Evolutionary conservation across 2,888 invertebrate species (phyloP), one percentile per base, ranked within the genome.

Genomic region (Cephus spinipes): DNA sequence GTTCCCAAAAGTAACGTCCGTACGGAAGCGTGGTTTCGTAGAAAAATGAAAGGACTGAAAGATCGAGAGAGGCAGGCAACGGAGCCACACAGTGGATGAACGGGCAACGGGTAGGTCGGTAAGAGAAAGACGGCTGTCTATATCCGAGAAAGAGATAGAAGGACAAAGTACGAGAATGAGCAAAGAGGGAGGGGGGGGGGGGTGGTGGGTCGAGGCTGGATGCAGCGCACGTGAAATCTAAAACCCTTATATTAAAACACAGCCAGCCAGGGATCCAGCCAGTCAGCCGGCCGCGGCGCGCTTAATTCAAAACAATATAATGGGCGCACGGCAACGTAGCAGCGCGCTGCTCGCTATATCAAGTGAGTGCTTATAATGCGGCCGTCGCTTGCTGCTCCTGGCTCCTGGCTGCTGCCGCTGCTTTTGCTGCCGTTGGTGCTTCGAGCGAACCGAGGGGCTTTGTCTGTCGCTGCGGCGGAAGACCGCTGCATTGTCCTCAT

Each of bases 251-350:
- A 87, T 89, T 89, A 88, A 87, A 89, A 89, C 86, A 82, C 83
- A 84, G 85, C 81, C 85, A 85, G 81, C 40, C 40, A 15, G 40
- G 15, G 40, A 40, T 40, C 15, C 40, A 40, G 40, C 40, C 40
- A 40, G 40, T 12, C 84, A 84, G 83, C 83, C 84, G 85, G 81
- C 81, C 83, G 79, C 83, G 82, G 80, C 81, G 83, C 84, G 85
- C 85, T 88, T 87, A 87, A 88, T 89, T 87, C 87, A 88, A 88
- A 89, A 89, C 88, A 87, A 89, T 89, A 89, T 87, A 89, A 89
- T 89, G 84, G 86, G 82, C 85, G 82, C 85, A 84, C 84, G 81
- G 84, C 86, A 84, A 85, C 85, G 81, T 84, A 83, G 68, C 30
- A 74, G 73, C 73, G 77, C 73, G 75, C 36, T 69, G 69, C 69